A percentile compares a stretch with the other conserved stretches of the same genome.
phyloP scores from a whole-genome alignment of 2,113 vertebrate genomes.

The Megalops atlanticus region DNA sequence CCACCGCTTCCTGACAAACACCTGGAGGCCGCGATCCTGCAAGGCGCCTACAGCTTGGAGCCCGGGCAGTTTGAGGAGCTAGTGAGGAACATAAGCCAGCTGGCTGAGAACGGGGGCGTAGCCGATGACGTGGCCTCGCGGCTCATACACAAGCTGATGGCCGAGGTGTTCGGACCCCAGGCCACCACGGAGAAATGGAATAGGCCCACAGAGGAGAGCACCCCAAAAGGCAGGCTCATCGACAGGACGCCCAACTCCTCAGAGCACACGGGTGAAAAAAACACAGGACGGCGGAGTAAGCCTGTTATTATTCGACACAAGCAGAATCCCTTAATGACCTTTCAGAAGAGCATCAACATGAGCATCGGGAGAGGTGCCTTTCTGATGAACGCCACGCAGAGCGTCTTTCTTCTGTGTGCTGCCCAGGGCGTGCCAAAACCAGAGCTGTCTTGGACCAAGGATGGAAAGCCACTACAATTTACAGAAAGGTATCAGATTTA shows the following conservation, averaged over 20 bases:
- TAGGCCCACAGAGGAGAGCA: conserved; percentile 46
- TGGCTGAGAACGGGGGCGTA: conserved; percentile 74
- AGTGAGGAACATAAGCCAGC: conserved; percentile 79
- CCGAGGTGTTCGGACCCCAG: conserved; percentile 61
- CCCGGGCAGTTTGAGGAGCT: conserved; percentile 73
- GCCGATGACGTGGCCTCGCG: conserved; percentile 76
- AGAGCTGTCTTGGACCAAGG: conserved; percentile 81
- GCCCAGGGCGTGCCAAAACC: conserved; percentile 56
- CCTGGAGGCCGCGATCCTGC: conserved; percentile 62
- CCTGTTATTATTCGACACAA: conserved; percentile 70
- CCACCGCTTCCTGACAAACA: conserved; percentile 56
- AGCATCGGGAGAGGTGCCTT: conserved; percentile 73
- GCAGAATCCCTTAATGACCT: conserved; percentile 60
- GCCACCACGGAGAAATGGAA: conserved; percentile 56
- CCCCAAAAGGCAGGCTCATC: conserved; percentile 46
- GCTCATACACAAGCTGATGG: conserved; percentile 77
- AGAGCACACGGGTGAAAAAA: conserved; percentile 48
- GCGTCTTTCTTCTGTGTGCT: conserved; percentile 75
- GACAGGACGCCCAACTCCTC: conserved; percentile 62
- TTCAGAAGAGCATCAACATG: conserved; percentile 76
- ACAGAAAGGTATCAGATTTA: conserved; percentile 69
- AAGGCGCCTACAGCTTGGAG: conserved; percentile 75
- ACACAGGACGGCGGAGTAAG: conserved; percentile 49
- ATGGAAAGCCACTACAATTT: conserved; percentile 69
- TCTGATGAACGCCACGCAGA: conserved; percentile 72